Evolutionary conservation across 2,113 vertebrate species (phyloP).

Genomic region (Myotis davidii): DNA sequence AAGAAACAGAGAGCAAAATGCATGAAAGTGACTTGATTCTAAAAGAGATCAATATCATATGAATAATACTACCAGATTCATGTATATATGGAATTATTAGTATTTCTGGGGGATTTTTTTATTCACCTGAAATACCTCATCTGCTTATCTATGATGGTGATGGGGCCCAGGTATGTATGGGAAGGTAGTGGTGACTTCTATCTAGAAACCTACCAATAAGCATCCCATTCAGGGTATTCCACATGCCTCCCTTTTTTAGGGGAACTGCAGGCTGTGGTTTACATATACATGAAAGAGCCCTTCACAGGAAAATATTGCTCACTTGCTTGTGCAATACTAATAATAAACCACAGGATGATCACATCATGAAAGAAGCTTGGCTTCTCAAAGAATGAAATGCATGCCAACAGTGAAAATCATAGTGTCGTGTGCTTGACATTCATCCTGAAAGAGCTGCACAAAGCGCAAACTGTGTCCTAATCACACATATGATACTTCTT

Average conservation of each 20-base stretch:
- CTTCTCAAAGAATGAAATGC: neutral
- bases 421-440: neutral
- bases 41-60: neutral
- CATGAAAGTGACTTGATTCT: neutral
- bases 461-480: neutral
- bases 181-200: neutral
- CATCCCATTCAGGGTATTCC: neutral
- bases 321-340: neutral
- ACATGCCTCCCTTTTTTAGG: neutral
- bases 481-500: neutral
- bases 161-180: too few species aligned
- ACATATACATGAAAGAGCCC: neutral
- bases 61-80: neutral
- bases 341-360: neutral
- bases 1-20: neutral
- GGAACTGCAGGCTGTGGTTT: slow-evolving; percentile 8
- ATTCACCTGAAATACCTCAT: neutral
- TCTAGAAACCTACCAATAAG: neutral
- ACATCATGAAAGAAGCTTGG: neutral
- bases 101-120: neutral
- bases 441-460: neutral
- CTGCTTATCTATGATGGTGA: neutral
- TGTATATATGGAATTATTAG: neutral
- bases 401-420: neutral
- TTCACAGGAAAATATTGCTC: slow-evolving; percentile 17